These are phyloP conservation scores for Ophioderma brevispina DNA, from an alignment of 35 echinoderm and acorn worm genomes.

Conservation along the genomic window DNA sequence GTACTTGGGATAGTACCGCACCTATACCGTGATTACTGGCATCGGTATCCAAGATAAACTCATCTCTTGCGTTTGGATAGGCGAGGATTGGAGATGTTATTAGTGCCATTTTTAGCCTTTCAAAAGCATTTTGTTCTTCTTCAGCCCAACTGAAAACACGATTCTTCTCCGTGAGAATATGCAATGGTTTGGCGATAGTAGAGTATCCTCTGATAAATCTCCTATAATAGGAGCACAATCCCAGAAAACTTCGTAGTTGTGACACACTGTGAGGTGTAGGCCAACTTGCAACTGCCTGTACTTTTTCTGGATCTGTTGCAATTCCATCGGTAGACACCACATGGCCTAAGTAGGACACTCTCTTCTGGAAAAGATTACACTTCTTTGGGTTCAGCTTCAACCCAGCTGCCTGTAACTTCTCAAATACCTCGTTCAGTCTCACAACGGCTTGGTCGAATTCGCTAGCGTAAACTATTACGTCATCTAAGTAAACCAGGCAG, in stretches of 20 bases:
- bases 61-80: slow-evolving; percentile 31
- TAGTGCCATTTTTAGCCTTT: slow-evolving; percentile 30
- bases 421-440: slow-evolving; percentile 29
- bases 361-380: slow-evolving; percentile 37
- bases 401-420: slow-evolving; percentile 22
- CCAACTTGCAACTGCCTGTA: slow-evolving; percentile 28
- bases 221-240: slow-evolving; percentile 54
- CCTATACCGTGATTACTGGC: slow-evolving; percentile 68
- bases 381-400: slow-evolving; percentile 56
- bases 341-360: too few relatives aligned
- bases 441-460: not conserved
- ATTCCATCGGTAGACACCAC: too few relatives aligned
- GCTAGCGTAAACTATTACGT: slow-evolving; percentile 35
- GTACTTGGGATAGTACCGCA: slow-evolving; percentile 55
- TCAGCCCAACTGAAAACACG: slow-evolving; percentile 21
- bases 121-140: slow-evolving; percentile 22
- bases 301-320: too few relatives aligned
- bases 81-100: too few relatives aligned
- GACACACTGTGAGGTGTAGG: slow-evolving; percentile 33
- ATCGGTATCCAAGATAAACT: slow-evolving; percentile 46
- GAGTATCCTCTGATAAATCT: slow-evolving; percentile 46
- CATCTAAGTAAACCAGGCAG: slow-evolving; percentile 67
- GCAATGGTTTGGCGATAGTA: slow-evolving; percentile 33
- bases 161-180: slow-evolving; percentile 40
- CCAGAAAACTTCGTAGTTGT: slow-evolving; percentile 45